Base-by-base conservation (phyloP, 1,140 invertebrate genomes). In the Lordiphosa stackelbergi region DNA sequence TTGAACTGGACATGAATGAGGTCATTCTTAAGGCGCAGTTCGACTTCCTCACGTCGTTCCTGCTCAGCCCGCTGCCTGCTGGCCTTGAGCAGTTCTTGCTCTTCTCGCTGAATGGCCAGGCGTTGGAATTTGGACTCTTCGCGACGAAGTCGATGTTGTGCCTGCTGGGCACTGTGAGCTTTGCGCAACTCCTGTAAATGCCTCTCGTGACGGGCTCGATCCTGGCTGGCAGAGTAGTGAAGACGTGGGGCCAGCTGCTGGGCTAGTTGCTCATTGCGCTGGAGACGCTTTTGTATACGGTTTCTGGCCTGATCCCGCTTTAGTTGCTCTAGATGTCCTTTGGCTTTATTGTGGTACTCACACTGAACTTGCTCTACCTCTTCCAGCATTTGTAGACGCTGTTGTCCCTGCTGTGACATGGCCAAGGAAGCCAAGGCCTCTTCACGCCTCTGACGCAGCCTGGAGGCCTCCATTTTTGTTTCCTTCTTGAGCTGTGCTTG, bases 391-490 rank as follows among this genome's bases (percentile, higher is more conserved):
- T 61, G 56, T 4, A 69, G 60, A 2, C 85, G 68, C 55, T 77
- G 37, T 9, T 69, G 64, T 0, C 66, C 51, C 40, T 86, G 73
- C 35, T 87, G 62, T 0, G 65, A 55, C 69, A 86, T 83, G 41
- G 40, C 69, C 56, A 87, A 45, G 0, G 86, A 77, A n/a, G 84
- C 86, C 9, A 83, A 28, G 0, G 85, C 86, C 19, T 78, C 73
- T 19, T 70, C 65, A 4, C 72, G 64, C 0, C 73, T 42, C 24
- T 66, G 65, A 1, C 58, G 64, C 10, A 57, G 36, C 63, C 66
- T 74, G 19, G 57, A 12, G 4, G 53, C 53, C 47, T 53, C 49
- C 6, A 54, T 43, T 0, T 45, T 51, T 5, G 62, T 48, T 13
- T 85, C 72, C 40, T 73, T 81, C 0, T 69, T 57, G 42, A 16